Base-by-base conservation (phyloP, 2,888 invertebrate genomes). In the Galerucella calmariensis region DNA sequence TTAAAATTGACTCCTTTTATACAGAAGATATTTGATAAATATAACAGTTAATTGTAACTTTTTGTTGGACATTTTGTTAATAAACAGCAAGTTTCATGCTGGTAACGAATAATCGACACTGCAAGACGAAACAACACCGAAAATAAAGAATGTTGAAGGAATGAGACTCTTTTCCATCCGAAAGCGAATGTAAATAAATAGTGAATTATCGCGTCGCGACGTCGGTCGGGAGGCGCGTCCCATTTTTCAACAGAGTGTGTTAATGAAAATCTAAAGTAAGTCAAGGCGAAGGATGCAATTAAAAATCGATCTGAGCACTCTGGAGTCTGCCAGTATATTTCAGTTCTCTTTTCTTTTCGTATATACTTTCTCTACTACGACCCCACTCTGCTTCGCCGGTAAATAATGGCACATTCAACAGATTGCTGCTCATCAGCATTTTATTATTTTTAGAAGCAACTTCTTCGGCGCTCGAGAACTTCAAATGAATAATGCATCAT, bases 201-300 rank as follows among this genome's bases (percentile, higher is more conserved):
- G 83, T 82, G 82, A 84, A 83, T 84, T 82, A 83, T 82, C 81
- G 79, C 79, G 80, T 82, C 82, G 76, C 81, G 81, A 78, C 80
- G 79, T 72, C 69, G 71, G 68, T 69, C 69, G 73, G 65, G 68
- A 62, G 70, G 69, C 80, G 80, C 82, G 82, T 81, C 83, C 83
- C 79, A 83, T 83, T 83, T 83, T 82, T 82, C 82, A 81, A 79
- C 73, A 46, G 61, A 82, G 78, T 79, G 80, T 80, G 86, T 86
- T 87, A 87, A 87, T 87, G 87, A 87, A 87, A 87, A 86, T 86
- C 86, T 84, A 83, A 86, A 88, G 86, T 87, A 85, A 87, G 88
- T 87, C 88, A 88, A 88, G 88, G 88, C 88, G 86, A 88, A 88
- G 88, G 87, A 85, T 88, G 88, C 88, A 88, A 88, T 88, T 88